A percentile compares a stretch with the other conserved stretches of the same genome.
These are phyloP conservation scores for Myotis myotis DNA, from an alignment of 2,797 vertebrate species.

Conservation along the genomic window DNA sequence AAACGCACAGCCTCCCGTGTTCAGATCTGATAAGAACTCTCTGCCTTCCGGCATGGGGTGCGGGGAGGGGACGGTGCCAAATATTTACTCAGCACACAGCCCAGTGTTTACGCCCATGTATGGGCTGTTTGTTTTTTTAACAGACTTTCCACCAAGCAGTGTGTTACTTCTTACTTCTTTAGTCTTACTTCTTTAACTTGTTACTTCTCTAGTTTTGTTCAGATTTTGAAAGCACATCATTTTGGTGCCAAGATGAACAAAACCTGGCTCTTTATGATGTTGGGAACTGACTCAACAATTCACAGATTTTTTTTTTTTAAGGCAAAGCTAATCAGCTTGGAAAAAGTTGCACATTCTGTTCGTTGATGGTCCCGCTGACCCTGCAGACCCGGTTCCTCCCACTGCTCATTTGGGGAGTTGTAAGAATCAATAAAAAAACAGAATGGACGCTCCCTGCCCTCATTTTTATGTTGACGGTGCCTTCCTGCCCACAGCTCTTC, in stretches of 20 bases:
- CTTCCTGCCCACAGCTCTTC: neutral
- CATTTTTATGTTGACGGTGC: fast-evolving
- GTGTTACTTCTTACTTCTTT: neutral
- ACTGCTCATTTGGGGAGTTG: neutral
- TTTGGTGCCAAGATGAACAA: slow-evolving; percentile 66
- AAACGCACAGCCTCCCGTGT: fast-evolving
- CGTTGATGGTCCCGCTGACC: neutral
- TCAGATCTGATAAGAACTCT: fast-evolving
- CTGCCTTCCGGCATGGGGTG: fast-evolving
- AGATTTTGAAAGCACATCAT: neutral
- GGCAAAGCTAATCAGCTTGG: neutral
- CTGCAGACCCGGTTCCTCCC: neutral
- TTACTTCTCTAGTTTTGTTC: neutral
- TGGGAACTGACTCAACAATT: slow-evolving; percentile 50
- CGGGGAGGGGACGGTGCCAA: fast-evolving
- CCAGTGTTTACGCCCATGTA: fast-evolving
- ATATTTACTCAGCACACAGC: neutral
- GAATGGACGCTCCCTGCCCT: neutral
- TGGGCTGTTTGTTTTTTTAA: neutral
- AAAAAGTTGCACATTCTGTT: neutral
- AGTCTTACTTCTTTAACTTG: neutral
- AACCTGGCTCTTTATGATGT: slow-evolving; percentile 25
- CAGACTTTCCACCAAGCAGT: neutral
- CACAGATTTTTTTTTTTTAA: neutral
- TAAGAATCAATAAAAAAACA: neutral